A percentile compares a stretch with the other conserved stretches of the same genome.
phyloP scores from a whole-genome alignment of 2,113 vertebrate genomes.

The Pomatostomus ruficeps region DNA sequence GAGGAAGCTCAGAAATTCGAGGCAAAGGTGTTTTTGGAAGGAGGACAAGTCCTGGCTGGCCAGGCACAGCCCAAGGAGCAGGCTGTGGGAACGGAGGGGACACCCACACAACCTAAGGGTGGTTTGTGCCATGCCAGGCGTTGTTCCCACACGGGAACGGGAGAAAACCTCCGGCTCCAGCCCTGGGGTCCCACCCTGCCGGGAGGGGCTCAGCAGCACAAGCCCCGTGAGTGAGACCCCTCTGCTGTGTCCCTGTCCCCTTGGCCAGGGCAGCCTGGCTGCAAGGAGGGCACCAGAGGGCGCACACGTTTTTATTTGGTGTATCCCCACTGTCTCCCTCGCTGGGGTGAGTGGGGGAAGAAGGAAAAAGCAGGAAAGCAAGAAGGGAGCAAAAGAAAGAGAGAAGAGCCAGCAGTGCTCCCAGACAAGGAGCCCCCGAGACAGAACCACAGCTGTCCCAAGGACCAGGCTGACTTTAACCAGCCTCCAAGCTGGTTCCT shows the following conservation, averaged over 20 bases:
- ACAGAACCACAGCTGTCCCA: background rate
- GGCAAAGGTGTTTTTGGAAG: background rate
- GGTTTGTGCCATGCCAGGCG: background rate
- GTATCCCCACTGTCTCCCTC: background rate
- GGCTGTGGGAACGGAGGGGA: background rate
- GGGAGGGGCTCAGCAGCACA: background rate
- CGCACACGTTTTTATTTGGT: background rate
- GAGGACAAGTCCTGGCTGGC: slow-evolving; percentile 16
- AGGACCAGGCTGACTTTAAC: accelerated
- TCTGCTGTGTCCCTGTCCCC: background rate
- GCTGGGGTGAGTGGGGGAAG: background rate
- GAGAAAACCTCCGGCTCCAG: background rate
- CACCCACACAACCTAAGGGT: background rate
- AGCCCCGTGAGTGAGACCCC: accelerated
- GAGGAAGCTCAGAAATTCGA: background rate
- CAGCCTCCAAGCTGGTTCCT: background rate
- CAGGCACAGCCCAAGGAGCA: background rate
- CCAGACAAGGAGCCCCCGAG: background rate
- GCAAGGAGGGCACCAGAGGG: background rate
- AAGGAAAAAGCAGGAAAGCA: background rate
- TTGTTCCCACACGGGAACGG: accelerated
- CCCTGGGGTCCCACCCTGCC: background rate
- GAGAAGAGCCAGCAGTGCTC: background rate
- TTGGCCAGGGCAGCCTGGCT: background rate
- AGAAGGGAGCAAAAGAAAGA: background rate